Evolutionary conservation across 1,140 invertebrate species (phyloP), one percentile per base, ranked within the genome.

Genomic region (Eriocheir sinensis): DNA sequence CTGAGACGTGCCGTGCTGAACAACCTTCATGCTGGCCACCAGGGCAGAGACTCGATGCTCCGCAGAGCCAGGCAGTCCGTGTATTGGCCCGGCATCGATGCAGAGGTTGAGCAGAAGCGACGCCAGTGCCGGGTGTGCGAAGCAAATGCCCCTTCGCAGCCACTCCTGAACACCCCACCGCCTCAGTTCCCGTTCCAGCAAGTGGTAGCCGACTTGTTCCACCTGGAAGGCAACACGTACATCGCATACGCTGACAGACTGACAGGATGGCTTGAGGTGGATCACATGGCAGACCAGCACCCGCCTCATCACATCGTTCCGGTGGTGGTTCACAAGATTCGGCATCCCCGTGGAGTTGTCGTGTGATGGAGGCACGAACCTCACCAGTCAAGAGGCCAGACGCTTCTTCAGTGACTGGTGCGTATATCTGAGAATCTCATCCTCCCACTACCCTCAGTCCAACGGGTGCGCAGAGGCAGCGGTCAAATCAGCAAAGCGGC

Each of bases 101-200:
- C 32, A 34, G 81, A 85, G 12, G 81, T 17, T 9, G 32, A 85
- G 81, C 81, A 85, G 81, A 34, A 85, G 21, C 9, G 38, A 30
- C 38, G 81, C 32, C 32, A 85, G 30, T 88, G 86, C 32, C 4
- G 2, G 38, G 40, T 44, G 44, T 89, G 86, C 41, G 40, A 89
- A 12, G 44, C 81, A 9, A 36, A 89, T n/a, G 40, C 86, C 86
- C 86, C 86, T 38, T 41, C 38, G 4, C 15, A 27, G 15, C 83
- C 83, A 2, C 34, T 44, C 34, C 17, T 40, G 40, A 36, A 15
- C 32, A 89, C n/a, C 38, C 34, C 40, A 12, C n/a, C 86, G 4
- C 86, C 86, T 4, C 34, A 89, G 38, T 89, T 15, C 86, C 86
- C 85, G 9, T 89, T 89, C 41, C 86, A 89, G 38, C 86, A 89